Evolutionary conservation across 92 coral and sea anemone genomes (phyloP).

Genomic region (Palythoa grandis): DNA sequence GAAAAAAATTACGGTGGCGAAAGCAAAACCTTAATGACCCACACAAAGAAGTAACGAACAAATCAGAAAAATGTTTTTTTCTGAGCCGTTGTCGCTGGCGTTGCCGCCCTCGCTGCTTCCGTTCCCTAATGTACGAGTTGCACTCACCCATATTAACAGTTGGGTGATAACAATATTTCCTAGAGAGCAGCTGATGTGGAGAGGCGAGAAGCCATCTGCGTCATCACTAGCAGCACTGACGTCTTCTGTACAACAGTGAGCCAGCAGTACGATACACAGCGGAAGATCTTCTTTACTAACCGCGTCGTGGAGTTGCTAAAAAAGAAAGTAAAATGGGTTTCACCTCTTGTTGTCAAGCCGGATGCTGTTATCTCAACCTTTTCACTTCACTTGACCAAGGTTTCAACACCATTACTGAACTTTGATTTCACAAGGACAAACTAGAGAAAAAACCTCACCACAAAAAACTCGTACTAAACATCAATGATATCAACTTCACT

Average conservation of each 20-base stretch:
- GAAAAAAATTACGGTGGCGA: too few species aligned
- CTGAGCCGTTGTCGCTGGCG: too few species aligned
- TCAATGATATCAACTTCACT: too few species aligned
- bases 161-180: slow-evolving; percentile 95
- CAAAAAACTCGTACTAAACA: too few species aligned
- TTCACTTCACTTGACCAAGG: background rate
- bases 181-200: slow-evolving; percentile 83
- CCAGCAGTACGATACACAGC: slow-evolving; percentile 78
- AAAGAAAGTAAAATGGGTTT: background rate
- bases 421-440: background rate
- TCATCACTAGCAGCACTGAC: slow-evolving; percentile 86
- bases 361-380: too few species aligned
- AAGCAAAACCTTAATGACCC: too few species aligned
- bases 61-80: too few species aligned
- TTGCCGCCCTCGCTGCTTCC: too few species aligned
- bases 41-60: too few species aligned
- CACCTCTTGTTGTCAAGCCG: background rate
- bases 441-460: background rate
- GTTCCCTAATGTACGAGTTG: background rate
- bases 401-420: background rate
- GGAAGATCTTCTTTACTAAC: slow-evolving; percentile 86
- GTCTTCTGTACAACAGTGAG: slow-evolving; percentile 83
- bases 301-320: slow-evolving; percentile 90
- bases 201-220: slow-evolving; percentile 70
- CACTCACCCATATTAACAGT: slow-evolving; percentile 94